phyloP scores from a whole-genome alignment of 2,797 vertebrate genomes.

The Dermochelys coriacea region DNA sequence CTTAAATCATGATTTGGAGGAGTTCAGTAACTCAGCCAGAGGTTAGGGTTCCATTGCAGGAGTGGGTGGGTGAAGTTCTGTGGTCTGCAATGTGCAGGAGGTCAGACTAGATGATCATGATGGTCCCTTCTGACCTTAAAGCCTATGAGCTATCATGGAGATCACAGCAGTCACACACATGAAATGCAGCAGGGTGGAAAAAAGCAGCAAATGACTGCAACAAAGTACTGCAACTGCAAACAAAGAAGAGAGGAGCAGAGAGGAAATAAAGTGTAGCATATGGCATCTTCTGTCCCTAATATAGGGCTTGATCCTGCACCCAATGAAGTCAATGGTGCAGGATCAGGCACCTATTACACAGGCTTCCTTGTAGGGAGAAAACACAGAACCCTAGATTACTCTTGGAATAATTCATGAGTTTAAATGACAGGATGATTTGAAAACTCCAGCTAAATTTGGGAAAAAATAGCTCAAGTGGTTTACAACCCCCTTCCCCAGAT shows the following conservation, averaged over 20 bases:
- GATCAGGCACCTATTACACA: fast-evolving
- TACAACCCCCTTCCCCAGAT: background rate
- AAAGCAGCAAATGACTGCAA: no score
- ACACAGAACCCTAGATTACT: background rate
- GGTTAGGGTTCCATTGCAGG: no score
- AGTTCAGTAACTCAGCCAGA: no score
- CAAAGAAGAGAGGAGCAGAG: background rate
- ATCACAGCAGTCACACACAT: background rate
- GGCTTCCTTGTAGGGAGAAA: background rate
- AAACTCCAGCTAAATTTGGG: background rate
- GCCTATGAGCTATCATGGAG: no score
- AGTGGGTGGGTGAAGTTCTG: no score
- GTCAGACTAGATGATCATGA: no score
- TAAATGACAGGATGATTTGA: background rate
- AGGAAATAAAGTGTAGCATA: background rate
- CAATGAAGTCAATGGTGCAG: fast-evolving
- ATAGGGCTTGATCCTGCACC: background rate
- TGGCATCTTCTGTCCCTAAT: background rate
- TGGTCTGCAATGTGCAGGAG: no score
- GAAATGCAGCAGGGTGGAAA: background rate
- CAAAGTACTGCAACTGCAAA: background rate
- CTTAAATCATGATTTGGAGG: no score
- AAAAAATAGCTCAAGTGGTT: background rate
- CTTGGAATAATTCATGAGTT: background rate
- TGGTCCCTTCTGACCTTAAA: no score